phyloP scores from a whole-genome alignment of 1,140 invertebrate genomes.

The Sycophila sp. region DNA sequence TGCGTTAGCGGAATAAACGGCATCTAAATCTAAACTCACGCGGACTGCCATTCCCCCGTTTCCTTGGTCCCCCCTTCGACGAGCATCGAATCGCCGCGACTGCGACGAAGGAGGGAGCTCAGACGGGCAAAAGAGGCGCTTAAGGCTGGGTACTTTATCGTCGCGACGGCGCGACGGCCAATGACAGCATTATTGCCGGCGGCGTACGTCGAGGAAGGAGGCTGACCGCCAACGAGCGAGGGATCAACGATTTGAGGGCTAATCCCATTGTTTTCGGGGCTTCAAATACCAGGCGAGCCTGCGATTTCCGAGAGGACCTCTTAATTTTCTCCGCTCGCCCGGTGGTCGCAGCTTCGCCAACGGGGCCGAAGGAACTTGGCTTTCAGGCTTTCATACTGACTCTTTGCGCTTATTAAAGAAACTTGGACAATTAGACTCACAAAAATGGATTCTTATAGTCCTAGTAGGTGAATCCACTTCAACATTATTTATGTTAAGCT shows the following conservation, averaged over 20 bases:
- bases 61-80: not conserved
- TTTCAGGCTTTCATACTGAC: no score
- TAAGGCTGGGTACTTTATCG: slow-evolving; percentile 1
- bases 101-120: not conserved
- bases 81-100: not conserved
- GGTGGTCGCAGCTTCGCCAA: no score
- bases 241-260: slow-evolving; percentile 1
- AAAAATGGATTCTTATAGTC: no score
- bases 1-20: slow-evolving; percentile 8
- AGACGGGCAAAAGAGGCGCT: not conserved
- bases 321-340: not conserved
- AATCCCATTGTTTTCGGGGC: slow-evolving; percentile 25
- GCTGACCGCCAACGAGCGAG: not conserved
- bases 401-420: no score
- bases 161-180: not conserved
- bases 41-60: not conserved
- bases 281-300: slow-evolving; percentile 8
- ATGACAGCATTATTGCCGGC: slow-evolving; percentile 34
- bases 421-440: no score
- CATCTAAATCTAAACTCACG: slow-evolving; percentile 26
- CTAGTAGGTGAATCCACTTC: no score
- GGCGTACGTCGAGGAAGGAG: not conserved
- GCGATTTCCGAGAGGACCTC: not conserved
- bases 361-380: no score
- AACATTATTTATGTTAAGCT: no score